Evolutionary conservation across 2,797 vertebrate genomes (phyloP), one percentile per base, ranked within the genome.

Genomic region (Chromis chromis): DNA sequence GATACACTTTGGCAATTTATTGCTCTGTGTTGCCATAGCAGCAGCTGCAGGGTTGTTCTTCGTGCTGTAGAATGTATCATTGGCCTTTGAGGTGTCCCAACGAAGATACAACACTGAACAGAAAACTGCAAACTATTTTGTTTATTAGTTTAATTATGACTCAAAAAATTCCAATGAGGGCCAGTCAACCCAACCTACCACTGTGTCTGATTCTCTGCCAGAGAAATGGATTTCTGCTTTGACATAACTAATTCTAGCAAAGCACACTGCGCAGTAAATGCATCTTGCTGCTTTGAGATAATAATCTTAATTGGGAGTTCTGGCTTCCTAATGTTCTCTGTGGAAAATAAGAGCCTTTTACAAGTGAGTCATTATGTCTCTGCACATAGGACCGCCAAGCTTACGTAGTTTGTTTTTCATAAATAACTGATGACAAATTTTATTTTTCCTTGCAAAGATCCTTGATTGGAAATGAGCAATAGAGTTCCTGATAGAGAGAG

Each of bases 1-100:
- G 82, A 80, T 78, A 76, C 64, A 70, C 61, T 79, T 79, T 79
- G 65, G 72, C 70, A 75, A 70, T 68, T 80, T 85, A 83, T 84
- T 82, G 73, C 84, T 85, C 79, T 71, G 61, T 72, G 93, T 94
- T 93, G 83, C 91, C 88, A 92, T 92, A 85, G 91, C 86, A 93
- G 84, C 89, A 64, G 61, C 76, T 55, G 74, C 75, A 65, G 76
- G 71, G 79, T 81, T 73, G 79, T 46, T 63, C 19, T 76, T 62
- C 60, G 50, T 68, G 52, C 72, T 70, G 39, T 50, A n/a, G 40
- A 61, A 27, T 77, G 65, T 39, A 22, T 65, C 56, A 56, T 7
- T 33, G 31, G 50, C 25, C 59, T 49, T 70, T 1, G 13, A 52
- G 42, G 57, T 66, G 57, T 40, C 48, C 33, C 22, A 19, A 48